phyloP scores from a whole-genome alignment of 2,797 vertebrate genomes.

The Amblyraja radiata region DNA sequence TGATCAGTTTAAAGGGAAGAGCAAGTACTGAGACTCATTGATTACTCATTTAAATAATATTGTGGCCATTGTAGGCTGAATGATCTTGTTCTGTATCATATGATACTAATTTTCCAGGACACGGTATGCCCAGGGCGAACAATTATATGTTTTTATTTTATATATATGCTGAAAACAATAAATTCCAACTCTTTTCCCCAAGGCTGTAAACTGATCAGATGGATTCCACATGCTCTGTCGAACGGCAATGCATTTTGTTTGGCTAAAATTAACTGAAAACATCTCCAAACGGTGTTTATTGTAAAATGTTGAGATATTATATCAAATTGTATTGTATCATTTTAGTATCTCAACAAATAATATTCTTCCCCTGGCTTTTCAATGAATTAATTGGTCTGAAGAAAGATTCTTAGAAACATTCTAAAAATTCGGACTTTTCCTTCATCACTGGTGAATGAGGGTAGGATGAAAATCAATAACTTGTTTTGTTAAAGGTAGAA shows the following conservation, averaged over 20 bases:
- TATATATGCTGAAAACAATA: not conserved
- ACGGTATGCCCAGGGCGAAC: not conserved
- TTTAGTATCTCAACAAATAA: not conserved
- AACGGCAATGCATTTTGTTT: not conserved
- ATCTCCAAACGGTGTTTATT: not conserved
- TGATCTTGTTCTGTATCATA: not conserved
- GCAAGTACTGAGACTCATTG: not conserved
- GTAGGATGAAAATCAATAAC: not conserved
- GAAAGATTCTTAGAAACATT: not conserved
- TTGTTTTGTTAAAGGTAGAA: not conserved
- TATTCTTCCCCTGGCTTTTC: not conserved
- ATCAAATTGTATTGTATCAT: not conserved
- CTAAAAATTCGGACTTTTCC: not conserved
- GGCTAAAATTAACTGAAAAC: not conserved
- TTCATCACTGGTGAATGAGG: not conserved
- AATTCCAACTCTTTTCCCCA: not conserved
- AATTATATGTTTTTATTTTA: not conserved
- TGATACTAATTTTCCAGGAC: not conserved
- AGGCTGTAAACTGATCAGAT: not conserved
- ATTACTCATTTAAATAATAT: not conserved
- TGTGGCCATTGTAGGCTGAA: not conserved
- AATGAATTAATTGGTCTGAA: not conserved
- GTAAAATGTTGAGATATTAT: not conserved
- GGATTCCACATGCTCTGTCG: not conserved
- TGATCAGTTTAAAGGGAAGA: not conserved